A percentile compares a stretch with the other conserved stretches of the same genome.
Conservation (phyloP, 2,797 vertebrate species). For the Urocyon cinereoargenteus region DNA sequence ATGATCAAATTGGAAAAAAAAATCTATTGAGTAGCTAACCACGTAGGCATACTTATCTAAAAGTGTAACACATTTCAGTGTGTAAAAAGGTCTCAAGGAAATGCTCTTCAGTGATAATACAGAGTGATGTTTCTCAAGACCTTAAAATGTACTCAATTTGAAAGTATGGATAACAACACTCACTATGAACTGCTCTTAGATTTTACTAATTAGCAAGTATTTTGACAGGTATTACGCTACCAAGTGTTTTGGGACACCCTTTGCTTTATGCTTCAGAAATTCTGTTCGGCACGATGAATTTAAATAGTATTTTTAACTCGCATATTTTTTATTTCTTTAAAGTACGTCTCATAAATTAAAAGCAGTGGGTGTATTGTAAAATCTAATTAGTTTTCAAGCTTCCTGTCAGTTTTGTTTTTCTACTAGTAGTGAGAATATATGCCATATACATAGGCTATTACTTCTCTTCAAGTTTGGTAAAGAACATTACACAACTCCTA, state of each 20-base stretch:
- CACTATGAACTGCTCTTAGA: neutral
- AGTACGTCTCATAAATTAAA: slow-evolving; percentile 68
- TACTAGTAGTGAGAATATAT: slow-evolving; percentile 34
- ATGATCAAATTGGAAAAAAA: slow-evolving; percentile 8
- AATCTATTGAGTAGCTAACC: neutral
- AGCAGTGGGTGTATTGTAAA: slow-evolving; percentile 21
- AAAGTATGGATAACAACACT: slow-evolving; percentile 17
- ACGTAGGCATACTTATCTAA: neutral
- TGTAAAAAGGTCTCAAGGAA: neutral
- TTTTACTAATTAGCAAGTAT: slow-evolving; percentile 70
- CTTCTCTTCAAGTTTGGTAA: slow-evolving; percentile 26
- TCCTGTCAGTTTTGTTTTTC: slow-evolving; percentile 65
- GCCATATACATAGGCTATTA: neutral
- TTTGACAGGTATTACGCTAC: slow-evolving; percentile 66
- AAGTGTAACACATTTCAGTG: neutral
- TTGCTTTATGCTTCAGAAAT: slow-evolving; percentile 66
- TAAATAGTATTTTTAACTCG: slow-evolving; percentile 64
- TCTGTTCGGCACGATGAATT: slow-evolving; percentile 68
- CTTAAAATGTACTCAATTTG: slow-evolving; percentile 14
- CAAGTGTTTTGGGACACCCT: slow-evolving; percentile 65
- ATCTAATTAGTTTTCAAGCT: slow-evolving; percentile 63
- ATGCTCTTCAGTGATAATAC: neutral
- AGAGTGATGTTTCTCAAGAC: neutral
- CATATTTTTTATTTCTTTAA: slow-evolving; percentile 65
- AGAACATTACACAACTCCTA: slow-evolving; percentile 37